Conservation (phyloP, 37 sponge, comb jelly and placozoan genomes). For the Axinella damicornis region DNA sequence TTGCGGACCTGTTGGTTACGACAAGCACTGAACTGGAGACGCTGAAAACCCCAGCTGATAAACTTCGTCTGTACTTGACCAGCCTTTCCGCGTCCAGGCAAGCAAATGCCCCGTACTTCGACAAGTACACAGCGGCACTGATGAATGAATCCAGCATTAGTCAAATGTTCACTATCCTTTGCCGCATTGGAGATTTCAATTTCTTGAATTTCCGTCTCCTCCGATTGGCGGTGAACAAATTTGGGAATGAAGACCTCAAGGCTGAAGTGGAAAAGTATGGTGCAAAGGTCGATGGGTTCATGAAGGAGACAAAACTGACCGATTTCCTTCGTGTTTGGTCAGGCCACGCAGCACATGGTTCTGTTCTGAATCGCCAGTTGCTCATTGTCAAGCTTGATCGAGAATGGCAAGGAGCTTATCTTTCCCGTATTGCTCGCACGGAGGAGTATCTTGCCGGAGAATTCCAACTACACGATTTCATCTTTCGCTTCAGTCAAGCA, state of each 20-base stretch:
- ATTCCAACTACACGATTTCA: background rate
- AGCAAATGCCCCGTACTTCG: background rate
- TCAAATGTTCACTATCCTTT: background rate
- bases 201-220: slow-evolving; percentile 8
- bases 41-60: background rate
- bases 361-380: background rate
- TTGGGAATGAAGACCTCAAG: background rate
- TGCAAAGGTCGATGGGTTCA: background rate
- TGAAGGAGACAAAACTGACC: background rate
- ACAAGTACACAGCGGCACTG: background rate
- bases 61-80: background rate
- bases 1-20: slow-evolving; percentile 2
- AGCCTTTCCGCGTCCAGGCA: background rate
- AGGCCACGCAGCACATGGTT: background rate
- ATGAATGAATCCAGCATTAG: background rate
- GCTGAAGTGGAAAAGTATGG: background rate
- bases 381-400: background rate
- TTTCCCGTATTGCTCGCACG: background rate
- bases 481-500: background rate
- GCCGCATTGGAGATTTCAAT: background rate
- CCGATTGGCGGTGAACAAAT: background rate
- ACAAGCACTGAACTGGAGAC: background rate
- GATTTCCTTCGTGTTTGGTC: background rate
- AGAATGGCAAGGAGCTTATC: background rate
- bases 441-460: background rate